These are phyloP conservation scores for Anseranas semipalmata DNA, from an alignment of 2,113 vertebrate species.

Conservation along the genomic window DNA sequence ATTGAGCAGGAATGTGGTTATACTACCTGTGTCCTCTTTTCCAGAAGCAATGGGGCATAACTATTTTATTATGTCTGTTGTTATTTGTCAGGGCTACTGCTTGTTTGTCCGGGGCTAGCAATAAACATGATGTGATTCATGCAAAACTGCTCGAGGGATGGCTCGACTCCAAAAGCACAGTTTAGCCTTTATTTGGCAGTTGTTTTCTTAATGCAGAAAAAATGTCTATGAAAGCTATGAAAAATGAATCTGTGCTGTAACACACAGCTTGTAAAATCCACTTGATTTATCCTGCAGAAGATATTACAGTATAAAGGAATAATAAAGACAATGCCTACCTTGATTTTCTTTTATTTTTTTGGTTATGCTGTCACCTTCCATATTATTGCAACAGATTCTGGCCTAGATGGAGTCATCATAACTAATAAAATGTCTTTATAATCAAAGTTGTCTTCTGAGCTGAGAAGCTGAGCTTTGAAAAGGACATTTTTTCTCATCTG, in stretches of 20 bases:
- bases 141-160: slow-evolving; percentile 9
- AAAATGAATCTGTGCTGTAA: slow-evolving; percentile 57
- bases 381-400: background rate
- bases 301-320: slow-evolving; percentile 17
- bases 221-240: slow-evolving; percentile 50
- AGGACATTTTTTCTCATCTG: background rate
- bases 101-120: slow-evolving; percentile 50
- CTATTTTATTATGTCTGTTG: background rate
- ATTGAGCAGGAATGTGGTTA: background rate
- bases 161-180: slow-evolving; percentile 24
- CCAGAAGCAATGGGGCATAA: background rate
- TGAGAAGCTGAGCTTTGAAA: background rate
- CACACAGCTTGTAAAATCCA: slow-evolving; percentile 44
- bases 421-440: slow-evolving; percentile 37
- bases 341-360: slow-evolving; percentile 45
- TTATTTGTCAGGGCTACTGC: slow-evolving; percentile 49
- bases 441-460: background rate
- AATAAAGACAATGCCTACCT: slow-evolving; percentile 36
- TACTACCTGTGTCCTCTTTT: background rate
- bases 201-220: slow-evolving; percentile 58
- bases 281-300: slow-evolving; percentile 46
- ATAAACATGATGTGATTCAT: slow-evolving; percentile 28
- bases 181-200: slow-evolving; percentile 62
- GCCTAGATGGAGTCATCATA: background rate
- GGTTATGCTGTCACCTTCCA: slow-evolving; percentile 22